phyloP scores from a whole-genome alignment of 2,888 invertebrate genomes.

The Alentia gelatinosa region DNA sequence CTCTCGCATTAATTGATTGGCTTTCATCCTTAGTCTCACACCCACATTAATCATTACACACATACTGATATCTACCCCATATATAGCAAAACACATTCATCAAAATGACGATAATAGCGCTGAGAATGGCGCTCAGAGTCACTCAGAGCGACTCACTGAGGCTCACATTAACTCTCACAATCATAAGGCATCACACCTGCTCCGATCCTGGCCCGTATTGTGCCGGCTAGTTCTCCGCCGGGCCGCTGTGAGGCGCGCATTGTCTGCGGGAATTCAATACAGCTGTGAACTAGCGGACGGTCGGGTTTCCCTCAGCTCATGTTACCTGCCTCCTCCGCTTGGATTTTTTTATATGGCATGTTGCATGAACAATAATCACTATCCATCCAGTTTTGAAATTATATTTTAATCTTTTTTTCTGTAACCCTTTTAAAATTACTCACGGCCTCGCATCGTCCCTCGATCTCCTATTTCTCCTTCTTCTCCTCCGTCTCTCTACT shows the following conservation, averaged over 20 bases:
- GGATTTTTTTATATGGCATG: background rate
- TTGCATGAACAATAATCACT: constrained; percentile 17
- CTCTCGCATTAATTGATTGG: too few species aligned
- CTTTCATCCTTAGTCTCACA: too few species aligned
- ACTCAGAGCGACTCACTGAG: background rate
- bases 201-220: background rate
- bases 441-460: background rate
- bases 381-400: constrained; percentile 33
- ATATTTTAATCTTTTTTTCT: constrained; percentile 18
- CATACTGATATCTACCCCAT: too few species aligned
- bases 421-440: background rate
- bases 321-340: background rate
- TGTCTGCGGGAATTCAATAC: background rate
- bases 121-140: too few species aligned
- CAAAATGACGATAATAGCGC: too few species aligned
- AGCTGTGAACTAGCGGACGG: background rate
- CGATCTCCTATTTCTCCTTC: too few species aligned
- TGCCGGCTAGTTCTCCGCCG: background rate
- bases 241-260: background rate
- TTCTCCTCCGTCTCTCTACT: background rate
- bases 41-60: too few species aligned
- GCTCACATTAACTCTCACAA: background rate
- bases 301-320: background rate
- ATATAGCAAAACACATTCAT: too few species aligned
- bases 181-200: background rate